Base-by-base conservation (phyloP, 2,888 invertebrate species). In the Acleris cristana region DNA sequence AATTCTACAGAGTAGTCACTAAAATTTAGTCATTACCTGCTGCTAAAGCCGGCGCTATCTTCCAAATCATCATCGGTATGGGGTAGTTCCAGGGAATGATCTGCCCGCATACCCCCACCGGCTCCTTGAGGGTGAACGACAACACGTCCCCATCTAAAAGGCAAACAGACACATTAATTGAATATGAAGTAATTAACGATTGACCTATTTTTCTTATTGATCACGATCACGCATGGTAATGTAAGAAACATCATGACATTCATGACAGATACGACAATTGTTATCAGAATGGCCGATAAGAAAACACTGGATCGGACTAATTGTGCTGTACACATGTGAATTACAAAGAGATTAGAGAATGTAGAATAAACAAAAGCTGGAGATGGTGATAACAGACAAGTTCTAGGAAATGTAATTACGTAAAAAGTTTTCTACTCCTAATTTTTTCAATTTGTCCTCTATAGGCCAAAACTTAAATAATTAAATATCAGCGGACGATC, bases 71-170 rank as follows among this genome's bases (percentile, higher is more conserved):
- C 99, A 99, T 99, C 66, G 98, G 89, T 64, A 97, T 88, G 0
- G 97, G 98, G 79, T 98, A 98, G 86, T 98, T 98, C 98, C 98
- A 98, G 7, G 98, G 98, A 76, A 98, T 97, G 69, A 98, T 98
- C 87, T 98, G 98, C 1, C 96, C 98, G 80, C 98, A 98, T 1
- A 98, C 97, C 14, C 93, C 93, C 2, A 98, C 96, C 0, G 98
- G 98, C 79, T 98, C 98, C 75, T 97, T 97, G 4, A 97, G 92
- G 0, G 97, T 97, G 83, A 98, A 97, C 0, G 95, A 94, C 76
- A 98, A 94, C 74, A 94, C 96, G 65, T 95, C 94, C 2, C 98
- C 98, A 85, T 97, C 97, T 93, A 79, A 44, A 81, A 80, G 26
- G 19, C 58, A 73, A 65, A 54, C 21, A 69, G n/a, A 60, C 30